phyloP scores from a whole-genome alignment of 92 coral and sea anemone genomes.

The Nematostella vectensis region DNA sequence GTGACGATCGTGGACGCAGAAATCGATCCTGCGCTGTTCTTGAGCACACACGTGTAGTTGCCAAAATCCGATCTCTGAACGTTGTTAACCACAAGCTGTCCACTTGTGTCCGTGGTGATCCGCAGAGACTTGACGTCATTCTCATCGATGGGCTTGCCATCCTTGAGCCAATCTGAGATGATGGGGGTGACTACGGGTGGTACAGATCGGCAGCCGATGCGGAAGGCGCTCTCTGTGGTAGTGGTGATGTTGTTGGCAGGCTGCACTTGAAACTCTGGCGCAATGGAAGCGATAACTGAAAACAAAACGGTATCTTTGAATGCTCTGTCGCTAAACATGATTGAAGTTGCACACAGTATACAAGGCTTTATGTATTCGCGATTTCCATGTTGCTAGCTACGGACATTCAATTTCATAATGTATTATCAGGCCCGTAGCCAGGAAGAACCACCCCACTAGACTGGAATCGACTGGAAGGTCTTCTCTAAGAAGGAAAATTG shows the following conservation, averaged over 20 bases:
- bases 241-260: constrained; percentile 19
- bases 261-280: constrained; percentile 32
- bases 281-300: constrained; percentile 31
- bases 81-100: constrained; percentile 32
- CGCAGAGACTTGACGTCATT: constrained; percentile 16
- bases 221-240: constrained; percentile 27
- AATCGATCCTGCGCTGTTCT: constrained; percentile 51
- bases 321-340: too few species aligned
- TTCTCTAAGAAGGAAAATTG: too few species aligned
- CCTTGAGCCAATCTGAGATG: constrained; percentile 61
- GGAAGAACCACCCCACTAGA: too few species aligned
- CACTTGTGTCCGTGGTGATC: constrained; percentile 13
- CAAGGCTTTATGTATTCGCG: too few species aligned
- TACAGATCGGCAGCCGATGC: constrained; percentile 29
- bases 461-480: too few species aligned
- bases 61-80: constrained; percentile 58
- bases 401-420: too few species aligned
- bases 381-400: too few species aligned
- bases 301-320: too few species aligned
- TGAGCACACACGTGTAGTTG: constrained; percentile 54
- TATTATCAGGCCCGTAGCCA: too few species aligned
- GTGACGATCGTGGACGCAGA: constrained; percentile 29
- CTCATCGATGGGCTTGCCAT: constrained; percentile 46
- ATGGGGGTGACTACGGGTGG: constrained; percentile 18
- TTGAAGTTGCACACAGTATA: too few species aligned